A percentile compares a stretch with the other conserved stretches of the same genome.
Conservation (phyloP, 2,888 invertebrate species). For the Pyrrhia umbra region DNA sequence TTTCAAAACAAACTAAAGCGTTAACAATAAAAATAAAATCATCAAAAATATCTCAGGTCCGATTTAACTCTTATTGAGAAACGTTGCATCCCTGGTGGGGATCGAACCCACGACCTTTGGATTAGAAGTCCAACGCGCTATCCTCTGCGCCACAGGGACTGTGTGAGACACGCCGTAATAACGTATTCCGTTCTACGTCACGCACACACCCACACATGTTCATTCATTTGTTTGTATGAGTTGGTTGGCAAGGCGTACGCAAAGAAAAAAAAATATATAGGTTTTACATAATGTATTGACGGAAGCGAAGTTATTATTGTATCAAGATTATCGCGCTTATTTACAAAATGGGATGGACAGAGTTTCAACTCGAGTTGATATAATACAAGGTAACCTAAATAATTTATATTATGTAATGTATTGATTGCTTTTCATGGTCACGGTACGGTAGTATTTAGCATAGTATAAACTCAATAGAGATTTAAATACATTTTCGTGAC, state of each 20-base stretch:
- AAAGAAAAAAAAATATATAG: not conserved
- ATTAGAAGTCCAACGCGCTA: conserved; percentile 97
- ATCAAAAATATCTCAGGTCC: conserved; percentile 39
- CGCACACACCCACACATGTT: conserved; percentile 52
- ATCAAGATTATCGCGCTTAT: not conserved
- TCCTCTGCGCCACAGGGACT: conserved; percentile 96
- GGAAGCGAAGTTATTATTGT: not conserved
- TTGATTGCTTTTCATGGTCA: no score
- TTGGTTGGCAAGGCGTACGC: conserved; percentile 25
- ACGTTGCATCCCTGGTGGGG: conserved; percentile 93
- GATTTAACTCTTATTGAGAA: conserved; percentile 42
- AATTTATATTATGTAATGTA: no score
- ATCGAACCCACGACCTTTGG: conserved; percentile 97
- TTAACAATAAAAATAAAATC: not conserved
- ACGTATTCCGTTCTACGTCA: conserved; percentile 47
- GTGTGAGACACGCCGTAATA: conserved; percentile 65
- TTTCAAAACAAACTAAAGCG: not conserved
- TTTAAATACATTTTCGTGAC: no score
- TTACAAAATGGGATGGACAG: not conserved
- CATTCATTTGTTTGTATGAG: conserved; percentile 14
- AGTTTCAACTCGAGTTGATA: no score
- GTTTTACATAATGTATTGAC: not conserved
- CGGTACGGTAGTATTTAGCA: no score
- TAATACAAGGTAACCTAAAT: no score
- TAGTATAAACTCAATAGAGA: no score